phyloP scores from a whole-genome alignment of 53 echinoderm and acorn worm genomes.

The Holothuria leucospilota region DNA sequence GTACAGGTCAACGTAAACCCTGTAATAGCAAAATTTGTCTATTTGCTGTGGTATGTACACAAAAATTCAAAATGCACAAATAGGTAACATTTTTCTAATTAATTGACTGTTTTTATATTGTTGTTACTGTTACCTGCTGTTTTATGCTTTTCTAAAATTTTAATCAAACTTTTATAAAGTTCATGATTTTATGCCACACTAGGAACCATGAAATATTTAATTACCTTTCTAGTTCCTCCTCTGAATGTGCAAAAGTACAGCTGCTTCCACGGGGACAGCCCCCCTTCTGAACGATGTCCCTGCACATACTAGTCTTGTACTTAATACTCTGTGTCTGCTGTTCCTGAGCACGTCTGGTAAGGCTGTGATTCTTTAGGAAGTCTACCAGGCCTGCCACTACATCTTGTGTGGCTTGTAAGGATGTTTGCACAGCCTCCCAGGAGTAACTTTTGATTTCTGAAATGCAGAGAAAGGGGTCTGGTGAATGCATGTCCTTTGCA shows the following conservation, averaged over 20 bases:
- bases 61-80: too few relatives aligned
- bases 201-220: not conserved
- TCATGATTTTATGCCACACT: not conserved
- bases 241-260: conserved; percentile 94
- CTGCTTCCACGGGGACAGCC: conserved; percentile 93
- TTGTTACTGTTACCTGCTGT: not conserved
- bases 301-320: conserved; percentile 97
- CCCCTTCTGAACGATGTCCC: conserved; percentile 88
- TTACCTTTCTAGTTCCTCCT: conserved; percentile 93
- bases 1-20: too few relatives aligned
- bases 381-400: conserved; percentile 89
- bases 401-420: conserved; percentile 76
- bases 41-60: too few relatives aligned
- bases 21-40: too few relatives aligned
- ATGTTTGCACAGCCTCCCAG: conserved; percentile 80
- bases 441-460: conserved; percentile 75
- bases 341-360: conserved; percentile 82
- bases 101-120: not conserved
- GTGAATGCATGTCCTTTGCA: too few relatives aligned
- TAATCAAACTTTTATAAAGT: not conserved
- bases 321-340: conserved; percentile 93
- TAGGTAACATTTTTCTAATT: not conserved
- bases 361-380: conserved; percentile 84
- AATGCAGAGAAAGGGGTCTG: not conserved
- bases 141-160: too few relatives aligned